Base-by-base conservation (phyloP, 2,797 vertebrate genomes). In the Epinephelus coioides region DNA sequence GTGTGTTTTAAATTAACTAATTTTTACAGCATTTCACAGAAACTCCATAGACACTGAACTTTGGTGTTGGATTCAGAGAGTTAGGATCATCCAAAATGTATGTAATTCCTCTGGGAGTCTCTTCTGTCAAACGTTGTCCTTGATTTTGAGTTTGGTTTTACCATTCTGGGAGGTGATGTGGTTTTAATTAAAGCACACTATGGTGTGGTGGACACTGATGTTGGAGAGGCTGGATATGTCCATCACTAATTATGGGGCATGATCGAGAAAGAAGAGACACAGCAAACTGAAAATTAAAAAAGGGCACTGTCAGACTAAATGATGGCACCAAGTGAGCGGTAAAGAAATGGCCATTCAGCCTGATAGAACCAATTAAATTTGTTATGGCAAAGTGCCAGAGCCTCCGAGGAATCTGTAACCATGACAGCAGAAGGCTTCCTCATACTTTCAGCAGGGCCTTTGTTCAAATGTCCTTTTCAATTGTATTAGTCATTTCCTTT, bases 381-480 rank as follows among this genome's bases (percentile, higher is more conserved):
- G 21, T 54, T 54, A 25, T 69, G 9, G 46, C 71, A 55, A 73
- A 79, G 69, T 17, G 68, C 69, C 67, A 66, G n/a, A 64, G 55
- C 57, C 68, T 71, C 67, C 12, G 54, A 81, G 73, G 50, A 83
- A 69, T 73, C 61, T 40, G 77, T 89, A 68, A 75, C 76, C 74
- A 87, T 82, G 75, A 34, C 79, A 87, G 71, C 83, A 62, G 63
- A 77, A 44, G 34, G 30, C 50, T 69, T 86, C 65, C 64, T 86
- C 49, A 12, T 69, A 43, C 67, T 73, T 59, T 50, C 27, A 2
- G 40, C 40, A 3, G 55, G 43, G 25, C 27, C 69, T 82, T 76
- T 76, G 54, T 59, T 43, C 15, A 80, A 64, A 76, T 21, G 50
- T 66, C 19, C 62, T 47, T 62, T 79, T 67, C 38, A 71, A 15